phyloP scores from a whole-genome alignment of 2,888 invertebrate species.

The Drosophila antonietae region DNA sequence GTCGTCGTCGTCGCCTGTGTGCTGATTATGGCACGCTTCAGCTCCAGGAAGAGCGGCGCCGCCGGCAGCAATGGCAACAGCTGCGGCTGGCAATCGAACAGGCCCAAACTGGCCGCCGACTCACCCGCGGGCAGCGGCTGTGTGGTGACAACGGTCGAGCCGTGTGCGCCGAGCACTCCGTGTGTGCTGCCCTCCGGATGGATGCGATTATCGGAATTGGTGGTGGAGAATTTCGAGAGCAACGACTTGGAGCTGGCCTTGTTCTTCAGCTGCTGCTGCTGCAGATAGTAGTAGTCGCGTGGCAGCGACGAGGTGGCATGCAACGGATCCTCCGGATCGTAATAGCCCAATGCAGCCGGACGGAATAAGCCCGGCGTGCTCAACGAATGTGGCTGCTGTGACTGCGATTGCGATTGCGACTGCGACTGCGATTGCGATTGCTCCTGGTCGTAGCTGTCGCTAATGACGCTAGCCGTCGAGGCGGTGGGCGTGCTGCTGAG shows the following conservation, averaged over 20 bases:
- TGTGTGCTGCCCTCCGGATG: slow-evolving; percentile 73
- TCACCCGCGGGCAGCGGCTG: slow-evolving; percentile 69
- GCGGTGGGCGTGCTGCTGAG: slow-evolving; percentile 77
- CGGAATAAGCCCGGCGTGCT: slow-evolving; percentile 70
- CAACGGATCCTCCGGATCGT: slow-evolving; percentile 75
- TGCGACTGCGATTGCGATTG: slow-evolving; percentile 63
- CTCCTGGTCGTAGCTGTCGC: slow-evolving; percentile 75
- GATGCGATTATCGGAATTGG: slow-evolving; percentile 82
- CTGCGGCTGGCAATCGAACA: slow-evolving; percentile 78
- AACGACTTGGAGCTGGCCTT: slow-evolving; percentile 80
- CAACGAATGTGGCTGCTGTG: slow-evolving; percentile 65
- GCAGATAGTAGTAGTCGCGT: slow-evolving; percentile 83
- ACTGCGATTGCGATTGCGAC: slow-evolving; percentile 52
- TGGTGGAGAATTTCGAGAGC: slow-evolving; percentile 82
- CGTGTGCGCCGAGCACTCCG: slow-evolving; percentile 66
- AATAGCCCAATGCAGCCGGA: slow-evolving; percentile 65
- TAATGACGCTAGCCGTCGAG: slow-evolving; percentile 81
- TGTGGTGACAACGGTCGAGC: slow-evolving; percentile 72
- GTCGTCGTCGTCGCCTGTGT: slow-evolving; percentile 25
- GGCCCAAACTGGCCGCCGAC: slow-evolving; percentile 52
- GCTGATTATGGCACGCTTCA: slow-evolving; percentile 81
- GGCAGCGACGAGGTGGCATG: slow-evolving; percentile 81
- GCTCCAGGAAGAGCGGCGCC: slow-evolving; percentile 73
- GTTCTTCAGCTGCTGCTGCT: slow-evolving; percentile 82
- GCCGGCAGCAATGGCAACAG: slow-evolving; percentile 55